Percentiles rank a stretch among this genome's conserved stretches.
Conservation (phyloP, 2,113 vertebrate genomes). For the Ovis aries region ARS-UI_Ramb_v3.0 NC_056077.1:39759501-39760000, state of each 20-base stretch:
- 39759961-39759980: neutral
- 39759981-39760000: neutral
- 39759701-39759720: neutral
- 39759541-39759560: neutral
- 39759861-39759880: neutral
- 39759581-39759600: neutral
- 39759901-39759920: fast-evolving
- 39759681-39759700: neutral
- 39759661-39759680: fast-evolving
- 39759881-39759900: fast-evolving
- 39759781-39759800: fast-evolving
- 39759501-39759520: fast-evolving
- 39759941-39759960: neutral
- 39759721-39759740: neutral
- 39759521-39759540: neutral
- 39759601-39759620: fast-evolving
- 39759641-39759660: fast-evolving
- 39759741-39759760: fast-evolving
- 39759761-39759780: fast-evolving
- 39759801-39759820: fast-evolving
- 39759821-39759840: neutral
- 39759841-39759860: neutral
- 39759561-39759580: neutral
- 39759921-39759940: neutral
- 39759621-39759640: neutral